Percentiles rank a stretch among this genome's conserved stretches.
phyloP scores from a whole-genome alignment of 64 coral and sea anemone species.

The Acropora tenuis region DNA sequence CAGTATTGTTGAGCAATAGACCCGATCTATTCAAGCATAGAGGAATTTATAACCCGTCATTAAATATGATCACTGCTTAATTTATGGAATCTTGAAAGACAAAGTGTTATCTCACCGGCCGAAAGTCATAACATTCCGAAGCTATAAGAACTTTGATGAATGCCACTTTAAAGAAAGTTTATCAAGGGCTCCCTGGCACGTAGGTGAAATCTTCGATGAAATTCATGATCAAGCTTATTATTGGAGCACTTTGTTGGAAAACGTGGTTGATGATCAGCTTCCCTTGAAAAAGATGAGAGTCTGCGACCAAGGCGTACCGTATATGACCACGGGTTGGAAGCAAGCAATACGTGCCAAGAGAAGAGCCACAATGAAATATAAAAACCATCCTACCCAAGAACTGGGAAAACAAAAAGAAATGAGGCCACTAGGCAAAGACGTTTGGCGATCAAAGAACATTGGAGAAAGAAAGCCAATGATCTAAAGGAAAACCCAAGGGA shows the following conservation, averaged over 20 bases:
- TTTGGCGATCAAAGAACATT: too few species aligned
- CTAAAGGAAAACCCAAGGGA: background rate
- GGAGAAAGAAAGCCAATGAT: background rate
- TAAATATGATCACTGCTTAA: constrained; percentile 33
- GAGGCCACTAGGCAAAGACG: too few species aligned
- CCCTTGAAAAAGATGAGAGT: constrained; percentile 20
- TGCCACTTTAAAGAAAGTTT: constrained; percentile 7
- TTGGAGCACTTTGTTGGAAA: background rate
- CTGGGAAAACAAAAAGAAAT: constrained; percentile 20
- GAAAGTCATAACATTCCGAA: background rate
- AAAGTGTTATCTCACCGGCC: constrained; percentile 12
- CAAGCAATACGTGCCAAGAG: constrained; percentile 46
- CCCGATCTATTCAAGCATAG: constrained; percentile 43
- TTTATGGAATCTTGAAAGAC: constrained; percentile 26
- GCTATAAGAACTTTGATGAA: constrained; percentile 22
- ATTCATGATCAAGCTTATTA: background rate
- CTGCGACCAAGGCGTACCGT: background rate
- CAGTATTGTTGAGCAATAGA: constrained; percentile 22
- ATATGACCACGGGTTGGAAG: background rate
- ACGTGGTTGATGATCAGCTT: background rate
- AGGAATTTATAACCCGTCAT: background rate
- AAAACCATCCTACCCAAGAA: constrained; percentile 42
- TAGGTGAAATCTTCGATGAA: background rate
- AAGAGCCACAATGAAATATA: constrained; percentile 37
- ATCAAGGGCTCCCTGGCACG: constrained; percentile 10